These are phyloP conservation scores for Noctua pronuba DNA, from an alignment of 2,888 invertebrate genomes.

Conservation along the genomic window DNA sequence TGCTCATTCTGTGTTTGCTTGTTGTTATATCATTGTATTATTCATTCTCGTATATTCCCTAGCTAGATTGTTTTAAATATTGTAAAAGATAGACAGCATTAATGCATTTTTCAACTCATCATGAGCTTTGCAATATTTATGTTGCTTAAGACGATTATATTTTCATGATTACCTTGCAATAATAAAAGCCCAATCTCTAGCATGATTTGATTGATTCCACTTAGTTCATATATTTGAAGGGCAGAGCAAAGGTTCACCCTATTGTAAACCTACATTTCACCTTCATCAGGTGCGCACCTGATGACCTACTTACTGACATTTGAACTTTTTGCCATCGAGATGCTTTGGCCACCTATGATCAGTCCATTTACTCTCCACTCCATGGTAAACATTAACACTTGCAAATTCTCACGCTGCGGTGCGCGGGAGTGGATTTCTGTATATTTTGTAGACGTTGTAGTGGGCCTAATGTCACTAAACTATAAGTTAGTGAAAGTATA, in stretches of 20 bases:
- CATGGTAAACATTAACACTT: slow-evolving; percentile 8
- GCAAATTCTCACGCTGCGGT: slow-evolving; percentile 54
- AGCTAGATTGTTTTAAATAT: not conserved
- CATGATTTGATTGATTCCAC: not conserved
- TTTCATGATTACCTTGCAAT: not conserved
- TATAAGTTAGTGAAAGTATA: slow-evolving; percentile 48
- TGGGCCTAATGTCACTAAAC: slow-evolving; percentile 47
- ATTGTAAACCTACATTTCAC: not conserved
- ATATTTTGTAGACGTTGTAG: slow-evolving; percentile 16
- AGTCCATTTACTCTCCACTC: slow-evolving; percentile 34
- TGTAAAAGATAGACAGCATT: not conserved
- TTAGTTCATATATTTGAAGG: not conserved
- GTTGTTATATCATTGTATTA: not conserved
- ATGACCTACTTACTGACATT: too few relatives aligned
- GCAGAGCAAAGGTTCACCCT: not conserved
- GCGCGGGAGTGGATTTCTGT: slow-evolving; percentile 41
- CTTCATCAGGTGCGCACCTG: too few relatives aligned
- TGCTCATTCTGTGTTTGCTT: not conserved
- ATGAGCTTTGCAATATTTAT: not conserved
- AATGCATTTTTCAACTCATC: not conserved
- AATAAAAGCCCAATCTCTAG: not conserved
- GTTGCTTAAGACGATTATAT: not conserved
- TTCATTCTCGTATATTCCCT: not conserved
- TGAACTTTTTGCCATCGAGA: too few relatives aligned
- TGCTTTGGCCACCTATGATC: not conserved